Evolutionary conservation across 2,113 vertebrate species (phyloP).

Genomic region (Diadophis punctatus): DNA sequence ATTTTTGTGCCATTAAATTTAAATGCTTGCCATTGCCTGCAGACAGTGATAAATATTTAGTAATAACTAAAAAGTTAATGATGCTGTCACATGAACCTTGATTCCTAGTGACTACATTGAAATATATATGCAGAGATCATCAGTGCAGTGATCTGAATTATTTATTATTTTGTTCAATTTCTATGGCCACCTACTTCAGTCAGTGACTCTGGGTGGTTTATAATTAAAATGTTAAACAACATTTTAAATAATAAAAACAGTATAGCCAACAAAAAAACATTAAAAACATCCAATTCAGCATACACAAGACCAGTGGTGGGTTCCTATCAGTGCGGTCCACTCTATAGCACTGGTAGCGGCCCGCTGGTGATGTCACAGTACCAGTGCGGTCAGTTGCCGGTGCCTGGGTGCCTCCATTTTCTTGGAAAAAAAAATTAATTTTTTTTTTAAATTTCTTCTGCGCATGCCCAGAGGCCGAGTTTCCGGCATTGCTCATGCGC

Average conservation of each 20-base stretch:
- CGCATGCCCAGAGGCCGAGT: no score
- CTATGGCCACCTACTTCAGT: not conserved
- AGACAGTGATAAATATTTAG: no score
- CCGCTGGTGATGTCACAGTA: no score
- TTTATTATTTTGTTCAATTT: not conserved
- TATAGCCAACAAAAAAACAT: not conserved
- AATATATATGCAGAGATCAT: not conserved
- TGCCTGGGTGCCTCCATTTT: no score
- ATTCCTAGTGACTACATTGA: not conserved
- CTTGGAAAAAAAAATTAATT: no score
- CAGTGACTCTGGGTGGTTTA: not conserved
- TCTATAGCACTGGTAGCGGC: no score
- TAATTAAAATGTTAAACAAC: not conserved
- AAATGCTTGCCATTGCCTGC: not conserved
- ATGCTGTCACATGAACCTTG: not conserved
- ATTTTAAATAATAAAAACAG: not conserved
- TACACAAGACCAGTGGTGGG: not conserved
- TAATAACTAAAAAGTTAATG: not conserved
- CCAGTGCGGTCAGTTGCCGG: no score
- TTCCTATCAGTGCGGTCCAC: no score
- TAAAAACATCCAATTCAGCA: not conserved
- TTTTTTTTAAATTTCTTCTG: no score
- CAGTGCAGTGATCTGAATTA: not conserved
- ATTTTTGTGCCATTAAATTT: not conserved
- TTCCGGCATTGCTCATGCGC: no score